Evolutionary conservation across 2,113 vertebrate species (phyloP), one percentile per base, ranked within the genome.

Genomic region (Mormyrus iriodes): DNA sequence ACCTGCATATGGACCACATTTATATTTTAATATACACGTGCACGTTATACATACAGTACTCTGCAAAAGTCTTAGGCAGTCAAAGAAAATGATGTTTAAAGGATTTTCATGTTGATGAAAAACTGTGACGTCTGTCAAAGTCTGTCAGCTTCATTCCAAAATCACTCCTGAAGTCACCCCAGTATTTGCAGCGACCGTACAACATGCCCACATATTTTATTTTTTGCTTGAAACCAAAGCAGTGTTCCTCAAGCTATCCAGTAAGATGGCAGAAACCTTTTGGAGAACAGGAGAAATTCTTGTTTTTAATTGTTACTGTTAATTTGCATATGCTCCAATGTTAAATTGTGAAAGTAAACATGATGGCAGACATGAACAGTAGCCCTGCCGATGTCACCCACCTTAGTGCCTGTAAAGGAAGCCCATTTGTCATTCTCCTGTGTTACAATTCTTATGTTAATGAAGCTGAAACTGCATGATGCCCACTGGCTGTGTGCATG

Each of bases 391-490:
- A 24, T 27, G n/a, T n/a, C 58, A 61, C n/a, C n/a, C n/a, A 42
- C 24, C 52, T 15, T 24, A 27, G 6, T 53, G 27, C 10, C 48
- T 49, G 44, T 21, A 35, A 24, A 84, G 39, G 19, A n/a, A 84
- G 44, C 39, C 17, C 24, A 24, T 84, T 12, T 84, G 79, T 83
- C 87, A 69, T 21, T n/a, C 42, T 3, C 17, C 55, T 24, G 42
- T 42, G 24, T 7, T 91, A 91, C 91, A 88, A 91, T 93, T 91
- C 91, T 89, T 93, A 92, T 92, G 91, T 90, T 94, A 94, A 94
- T 89, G 49, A 61, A 84, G 44, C 42, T 89, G 91, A 91, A 90
- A 85, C 53, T 89, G 82, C 84, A 76, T 89, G 2, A 61, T 55
- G 86, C 51, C 83, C 88, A 19, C 84, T 79, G 53, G 48, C 4